Evolutionary conservation across 2,888 invertebrate species (phyloP), one percentile per base, ranked within the genome.

Genomic region (Carabus problematicus): DNA sequence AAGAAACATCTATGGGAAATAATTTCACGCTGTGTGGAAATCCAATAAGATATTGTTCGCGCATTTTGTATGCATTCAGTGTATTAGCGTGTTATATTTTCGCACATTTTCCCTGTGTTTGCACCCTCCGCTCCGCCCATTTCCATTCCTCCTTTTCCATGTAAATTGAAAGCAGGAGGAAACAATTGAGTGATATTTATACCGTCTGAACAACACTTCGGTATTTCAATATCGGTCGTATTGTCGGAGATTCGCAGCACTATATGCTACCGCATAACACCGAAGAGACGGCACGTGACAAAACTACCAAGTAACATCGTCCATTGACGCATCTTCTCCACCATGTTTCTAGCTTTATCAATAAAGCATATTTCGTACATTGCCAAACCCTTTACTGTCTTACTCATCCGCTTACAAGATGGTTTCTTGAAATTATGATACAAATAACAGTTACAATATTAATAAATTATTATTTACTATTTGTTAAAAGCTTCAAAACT

Each of bases 111-210:
- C 9, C 14, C 14, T 52, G 52, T 52, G 29, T 29, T 29, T 29
- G 29, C 29, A n/a, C n/a, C n/a, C n/a, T n/a, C 49, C 49, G 18
- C 18, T 42, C 12, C 55, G 43, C n/a, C 43, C 18, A 54, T 64
- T 19, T 64, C 54, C 41, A 62, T 62, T 41, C 63, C 42, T 41
- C 63, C 55, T 55, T 41, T 64, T 64, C 54, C 63, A 64, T 64
- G 63, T 64, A 64, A 64, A 64, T 54, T 18, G 52, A 18, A 52
- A 54, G 63, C 63, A 19, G 63, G 56, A 64, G 56, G 56, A 64
- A 64, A 64, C 64, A 64, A 64, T 64, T 55, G 55, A n/a, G 56
- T 40, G 64, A 55, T 64, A 64, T 56, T 64, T 64, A 56, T 56
- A 56, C 56, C 55, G 64, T 64, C 64, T 12, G 29, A 43, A 64